Evolutionary conservation across 2,113 vertebrate species (phyloP), one percentile per base, ranked within the genome.

Genomic region (Lota lota): DNA sequence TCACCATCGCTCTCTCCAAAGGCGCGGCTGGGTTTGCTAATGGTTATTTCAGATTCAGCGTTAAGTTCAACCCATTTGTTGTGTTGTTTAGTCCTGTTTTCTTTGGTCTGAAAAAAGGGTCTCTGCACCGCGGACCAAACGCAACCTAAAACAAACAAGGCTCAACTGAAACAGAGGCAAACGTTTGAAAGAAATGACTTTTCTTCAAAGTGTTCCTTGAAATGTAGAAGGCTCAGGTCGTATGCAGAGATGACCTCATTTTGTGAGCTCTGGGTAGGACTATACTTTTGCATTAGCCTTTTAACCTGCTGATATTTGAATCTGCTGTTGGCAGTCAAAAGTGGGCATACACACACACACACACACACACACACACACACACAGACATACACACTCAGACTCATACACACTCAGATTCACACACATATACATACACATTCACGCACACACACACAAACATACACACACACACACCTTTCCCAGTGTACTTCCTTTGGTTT

Each of bases 231-330:
- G 15, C 17, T 16, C 21, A 66, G 74, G 79, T 77, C 72, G 69
- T 20, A 59, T 62, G 65, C 72, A 65, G 65, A 68, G 70, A 68
- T 68, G 65, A 77, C 71, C 70, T 77, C 62, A 72, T 77, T 71
- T 72, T 66, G 65, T 60, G 36, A 54, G 63, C 64, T 47, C 64
- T 64, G 74, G 73, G 50, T 63, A 58, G 64, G 61, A 67, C 68
- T 66, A 65, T 76, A 72, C 63, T 71, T 69, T 61, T 71, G 75
- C 57, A 81, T 77, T 77, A 81, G 58, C 79, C 79, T 77, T 56
- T 67, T 74, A 66, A 74, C 79, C 74, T 36, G 19, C 61, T 77
- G 74, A 59, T 74, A 81, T 77, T 74, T 81, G 75, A 72, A 76
- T 65, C 72, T 65, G 68, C 68, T 77, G 75, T 67, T 63, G 73